Evolutionary conservation across 2,888 invertebrate genomes (phyloP), one percentile per base, ranked within the genome.

Genomic region (Spodoptera exigua): DNA sequence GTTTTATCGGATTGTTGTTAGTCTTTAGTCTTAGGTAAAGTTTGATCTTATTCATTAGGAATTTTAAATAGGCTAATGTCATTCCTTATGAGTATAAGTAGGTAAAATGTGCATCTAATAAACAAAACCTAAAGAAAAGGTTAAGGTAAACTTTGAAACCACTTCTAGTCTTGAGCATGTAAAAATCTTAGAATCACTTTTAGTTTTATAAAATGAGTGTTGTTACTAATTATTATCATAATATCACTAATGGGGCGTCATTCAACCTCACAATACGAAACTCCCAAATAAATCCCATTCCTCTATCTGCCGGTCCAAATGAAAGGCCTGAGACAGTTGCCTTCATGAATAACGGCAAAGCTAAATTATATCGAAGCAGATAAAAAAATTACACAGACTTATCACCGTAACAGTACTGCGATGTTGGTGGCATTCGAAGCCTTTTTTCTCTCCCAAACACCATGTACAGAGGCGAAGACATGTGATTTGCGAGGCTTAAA

Each of bases 401-500:
- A 76, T 78, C 74, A 66, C 73, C 64, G 68, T 69, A 74, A 74
- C 72, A 70, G 70, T 63, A 62, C 56, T 48, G 67, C 78, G 66
- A 76, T 69, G 78, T 72, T 76, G 76, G 78, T 79, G 74, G 79
- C 74, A 79, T 79, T 79, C 58, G 11, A 18, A n/a, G 46, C 14
- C 49, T 65, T 76, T 73, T 65, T 76, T 76, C 73, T 61, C 70
- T 57, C 37, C 56, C 75, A 74, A 78, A 67, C 67, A 62, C 36
- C 36, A 57, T 56, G 63, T 69, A 77, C 66, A 40, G 51, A 11
- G 18, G 52, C 41, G 49, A 16, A 36, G 35, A 59, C 54, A 67
- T 60, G 41, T 37, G 13, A 27, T 27, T 27, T 27, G 27, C 27
- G 9, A 27, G 1, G 4, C 9, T 27, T 27, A 27, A 18, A 27